Evolutionary conservation across 2,113 vertebrate species (phyloP).

Genomic region (Cnemophilus loriae): DNA sequence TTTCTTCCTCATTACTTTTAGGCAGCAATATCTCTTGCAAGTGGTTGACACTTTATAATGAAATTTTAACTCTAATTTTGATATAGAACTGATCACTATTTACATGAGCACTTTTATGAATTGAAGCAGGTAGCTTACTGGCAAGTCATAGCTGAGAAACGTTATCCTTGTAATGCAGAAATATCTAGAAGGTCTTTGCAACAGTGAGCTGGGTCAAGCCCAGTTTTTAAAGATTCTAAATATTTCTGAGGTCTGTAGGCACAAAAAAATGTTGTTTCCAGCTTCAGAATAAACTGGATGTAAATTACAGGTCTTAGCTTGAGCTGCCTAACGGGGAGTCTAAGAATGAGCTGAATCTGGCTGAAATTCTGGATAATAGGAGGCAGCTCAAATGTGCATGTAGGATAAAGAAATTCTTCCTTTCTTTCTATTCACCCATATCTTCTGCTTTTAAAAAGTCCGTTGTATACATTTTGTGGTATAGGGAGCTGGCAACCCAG

Average conservation of each 20-base stretch:
- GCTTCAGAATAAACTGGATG: slow-evolving; percentile 24
- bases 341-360: background rate
- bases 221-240: slow-evolving; percentile 1
- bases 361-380: slow-evolving; percentile 6
- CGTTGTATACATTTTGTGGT: slow-evolving; percentile 57
- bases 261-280: background rate
- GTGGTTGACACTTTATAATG: background rate
- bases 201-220: background rate
- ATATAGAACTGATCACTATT: background rate
- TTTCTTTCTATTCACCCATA: background rate
- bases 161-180: slow-evolving; percentile 1
- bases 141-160: background rate
- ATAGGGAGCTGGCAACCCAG: slow-evolving; percentile 53
- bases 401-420: background rate
- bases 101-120: slow-evolving; percentile 32
- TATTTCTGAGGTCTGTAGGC: slow-evolving; percentile 1
- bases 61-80: slow-evolving; percentile 36
- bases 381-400: background rate
- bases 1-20: background rate
- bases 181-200: slow-evolving; percentile 46
- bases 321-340: slow-evolving; percentile 32
- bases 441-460: slow-evolving; percentile 42
- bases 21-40: background rate
- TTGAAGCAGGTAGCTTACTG: slow-evolving; percentile 20
- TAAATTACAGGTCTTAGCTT: slow-evolving; percentile 54